Base-by-base conservation (phyloP, 2,888 invertebrate species). In the Eremobia ochroleuca region DNA sequence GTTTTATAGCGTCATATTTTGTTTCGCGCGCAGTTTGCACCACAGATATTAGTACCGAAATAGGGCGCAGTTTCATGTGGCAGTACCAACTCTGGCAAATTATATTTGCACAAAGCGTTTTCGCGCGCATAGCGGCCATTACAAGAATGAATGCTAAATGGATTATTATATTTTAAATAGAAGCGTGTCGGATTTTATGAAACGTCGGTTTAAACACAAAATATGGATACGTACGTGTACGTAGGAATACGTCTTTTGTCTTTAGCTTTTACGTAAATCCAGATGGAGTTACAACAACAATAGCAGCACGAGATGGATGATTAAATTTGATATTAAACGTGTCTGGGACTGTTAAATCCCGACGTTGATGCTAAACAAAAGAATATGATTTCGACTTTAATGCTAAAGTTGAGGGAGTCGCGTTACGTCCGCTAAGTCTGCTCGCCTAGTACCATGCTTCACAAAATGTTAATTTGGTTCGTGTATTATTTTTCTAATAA, bases 81-180 rank as follows among this genome's bases (percentile, higher is more conserved):
- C 77, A 77, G 59, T 67, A 55, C 61, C 59, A 72, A 66, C 49
- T 68, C 62, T 37, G 66, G 58, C 37, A 37, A 74, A 76, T 69
- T 73, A 49, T 77, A 77, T 86, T 75, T 83, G 68, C 76, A 55
- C 66, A 69, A 58, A 77, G 58, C 72, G 28, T 80, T 80, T 82
- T 81, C 72, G 64, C n/a, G n/a, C 58, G 58, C 55, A 65, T 28
- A 73, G 43, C 76, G 40, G 21, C 28, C 55, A 73, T 76, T 69
- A 65, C 28, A 62, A 28, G 31, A 49, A 73, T 66, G 21, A 66
- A 74, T 70, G 59, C 55, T 55, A 68, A 77, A 79, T 74, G 66
- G 34, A 73, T 49, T 21, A 79, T 76, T 66, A 77, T 58, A 73
- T 85, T 68, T 73, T 31, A 73, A 78, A 78, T 55, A 69, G 58